A percentile compares a stretch with the other conserved stretches of the same genome.
Evolutionary conservation across 1,140 invertebrate species (phyloP).

Genomic region (Triops cancriformis): DNA sequence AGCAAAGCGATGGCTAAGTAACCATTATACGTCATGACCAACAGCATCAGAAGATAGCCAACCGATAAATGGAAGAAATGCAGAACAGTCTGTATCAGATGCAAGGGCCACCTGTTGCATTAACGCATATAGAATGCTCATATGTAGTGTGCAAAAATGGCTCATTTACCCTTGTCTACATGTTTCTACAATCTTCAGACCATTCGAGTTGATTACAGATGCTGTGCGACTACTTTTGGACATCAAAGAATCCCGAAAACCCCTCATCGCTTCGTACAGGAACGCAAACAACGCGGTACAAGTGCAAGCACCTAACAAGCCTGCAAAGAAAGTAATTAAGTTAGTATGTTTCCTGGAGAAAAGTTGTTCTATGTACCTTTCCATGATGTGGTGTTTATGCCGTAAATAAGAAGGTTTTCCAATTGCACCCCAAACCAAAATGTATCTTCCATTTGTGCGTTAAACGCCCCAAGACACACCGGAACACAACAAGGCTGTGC

Average conservation of each 20-base stretch:
- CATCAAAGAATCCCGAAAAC: not conserved
- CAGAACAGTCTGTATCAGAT: slow-evolving; percentile 17
- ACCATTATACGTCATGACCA: slow-evolving; percentile 25
- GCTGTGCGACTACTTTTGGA: not conserved
- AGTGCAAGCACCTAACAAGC: not conserved
- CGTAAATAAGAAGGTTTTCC: slow-evolving; percentile 14
- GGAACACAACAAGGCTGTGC: too few species aligned
- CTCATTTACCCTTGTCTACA: not conserved
- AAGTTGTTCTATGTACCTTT: not conserved
- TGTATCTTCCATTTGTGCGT: slow-evolving; percentile 15
- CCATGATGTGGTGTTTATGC: slow-evolving; percentile 9
- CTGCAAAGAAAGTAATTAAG: not conserved
- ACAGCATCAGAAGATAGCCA: slow-evolving; percentile 23
- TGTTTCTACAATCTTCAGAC: not conserved
- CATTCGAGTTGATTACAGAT: not conserved
- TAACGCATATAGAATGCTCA: not conserved
- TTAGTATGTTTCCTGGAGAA: not conserved
- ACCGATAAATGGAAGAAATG: slow-evolving; percentile 21
- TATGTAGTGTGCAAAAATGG: not conserved
- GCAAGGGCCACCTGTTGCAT: slow-evolving; percentile 19
- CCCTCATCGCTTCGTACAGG: slow-evolving; percentile 17
- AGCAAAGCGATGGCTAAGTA: slow-evolving; percentile 20
- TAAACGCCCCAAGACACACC: not conserved
- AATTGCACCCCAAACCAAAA: slow-evolving; percentile 18
- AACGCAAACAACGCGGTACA: not conserved